These are phyloP conservation scores for Berghia stephanieae DNA, from an alignment of 1,140 invertebrate genomes.

Conservation along the genomic window DNA sequence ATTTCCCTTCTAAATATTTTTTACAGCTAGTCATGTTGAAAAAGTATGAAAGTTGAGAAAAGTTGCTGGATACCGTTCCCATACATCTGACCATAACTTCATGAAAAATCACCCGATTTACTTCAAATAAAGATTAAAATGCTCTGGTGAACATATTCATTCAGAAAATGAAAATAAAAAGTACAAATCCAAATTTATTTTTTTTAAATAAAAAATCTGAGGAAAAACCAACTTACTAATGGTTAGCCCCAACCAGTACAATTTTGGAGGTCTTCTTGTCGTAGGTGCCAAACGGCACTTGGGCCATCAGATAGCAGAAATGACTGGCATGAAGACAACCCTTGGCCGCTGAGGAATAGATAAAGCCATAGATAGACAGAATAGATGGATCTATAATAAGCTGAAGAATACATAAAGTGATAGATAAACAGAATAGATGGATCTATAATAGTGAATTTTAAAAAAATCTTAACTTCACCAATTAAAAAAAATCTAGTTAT, in stretches of 20 bases:
- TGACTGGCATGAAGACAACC: constrained; percentile 87
- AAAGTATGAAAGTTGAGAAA: too few species aligned
- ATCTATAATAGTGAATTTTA: too few species aligned
- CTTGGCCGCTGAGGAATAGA: constrained; percentile 64
- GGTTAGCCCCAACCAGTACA: constrained; percentile 79
- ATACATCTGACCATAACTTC: too few species aligned
- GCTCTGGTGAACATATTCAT: background rate
- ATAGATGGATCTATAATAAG: background rate
- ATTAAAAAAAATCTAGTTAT: too few species aligned
- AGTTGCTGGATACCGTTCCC: too few species aligned
- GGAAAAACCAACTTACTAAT: constrained; percentile 53
- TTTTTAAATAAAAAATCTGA: background rate
- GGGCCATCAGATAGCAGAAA: constrained; percentile 91
- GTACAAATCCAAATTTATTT: background rate
- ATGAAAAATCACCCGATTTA: background rate
- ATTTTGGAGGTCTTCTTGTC: constrained; percentile 74
- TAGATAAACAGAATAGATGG: background rate
- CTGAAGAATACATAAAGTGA: background rate
- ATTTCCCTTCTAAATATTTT: too few species aligned
- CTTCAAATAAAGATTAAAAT: background rate
- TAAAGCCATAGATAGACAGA: background rate
- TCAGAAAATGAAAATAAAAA: background rate
- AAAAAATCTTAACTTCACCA: too few species aligned
- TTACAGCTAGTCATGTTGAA: too few species aligned
- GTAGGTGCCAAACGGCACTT: constrained; percentile 78